phyloP scores from a whole-genome alignment of 2,797 vertebrate genomes.

The Gymnodraco acuticeps region DNA sequence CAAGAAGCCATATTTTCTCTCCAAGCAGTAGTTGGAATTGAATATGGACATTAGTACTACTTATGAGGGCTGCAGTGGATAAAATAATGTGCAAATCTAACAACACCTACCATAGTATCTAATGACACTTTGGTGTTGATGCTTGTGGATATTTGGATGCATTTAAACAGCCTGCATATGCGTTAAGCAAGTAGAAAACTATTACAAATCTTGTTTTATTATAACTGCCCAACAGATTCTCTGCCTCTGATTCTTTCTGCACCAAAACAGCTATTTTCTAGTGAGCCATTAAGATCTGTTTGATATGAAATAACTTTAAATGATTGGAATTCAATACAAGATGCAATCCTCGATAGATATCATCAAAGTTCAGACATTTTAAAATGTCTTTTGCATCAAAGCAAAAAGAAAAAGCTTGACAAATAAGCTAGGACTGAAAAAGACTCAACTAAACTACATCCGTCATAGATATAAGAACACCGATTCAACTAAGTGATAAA shows the following conservation, averaged over 20 bases:
- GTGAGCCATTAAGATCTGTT: not conserved
- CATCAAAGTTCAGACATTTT: constrained; percentile 11
- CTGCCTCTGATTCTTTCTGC: not conserved
- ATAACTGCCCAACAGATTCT: not conserved
- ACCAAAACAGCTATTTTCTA: not conserved
- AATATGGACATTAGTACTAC: not conserved
- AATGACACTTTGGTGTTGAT: not conserved
- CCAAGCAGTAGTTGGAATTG: not conserved
- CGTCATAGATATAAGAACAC: not conserved
- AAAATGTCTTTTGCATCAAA: not conserved
- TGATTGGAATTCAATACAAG: not conserved
- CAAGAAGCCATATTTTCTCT: not conserved
- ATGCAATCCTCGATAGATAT: not conserved
- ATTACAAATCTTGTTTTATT: not conserved
- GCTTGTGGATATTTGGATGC: not conserved
- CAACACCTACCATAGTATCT: not conserved
- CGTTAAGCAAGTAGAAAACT: not conserved
- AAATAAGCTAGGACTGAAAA: constrained; percentile 1
- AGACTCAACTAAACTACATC: not conserved
- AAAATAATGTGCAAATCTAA: not conserved
- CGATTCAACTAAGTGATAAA: not conserved
- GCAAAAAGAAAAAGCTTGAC: not conserved
- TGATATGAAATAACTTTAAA: not conserved
- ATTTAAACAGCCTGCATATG: not conserved
- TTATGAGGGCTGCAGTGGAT: not conserved